Percentiles rank a stretch among this genome's conserved stretches.
These are phyloP conservation scores for Caenorhabditis briggsae DNA, from an alignment of 1,140 invertebrate genomes.

Conservation along the genomic window DNA sequence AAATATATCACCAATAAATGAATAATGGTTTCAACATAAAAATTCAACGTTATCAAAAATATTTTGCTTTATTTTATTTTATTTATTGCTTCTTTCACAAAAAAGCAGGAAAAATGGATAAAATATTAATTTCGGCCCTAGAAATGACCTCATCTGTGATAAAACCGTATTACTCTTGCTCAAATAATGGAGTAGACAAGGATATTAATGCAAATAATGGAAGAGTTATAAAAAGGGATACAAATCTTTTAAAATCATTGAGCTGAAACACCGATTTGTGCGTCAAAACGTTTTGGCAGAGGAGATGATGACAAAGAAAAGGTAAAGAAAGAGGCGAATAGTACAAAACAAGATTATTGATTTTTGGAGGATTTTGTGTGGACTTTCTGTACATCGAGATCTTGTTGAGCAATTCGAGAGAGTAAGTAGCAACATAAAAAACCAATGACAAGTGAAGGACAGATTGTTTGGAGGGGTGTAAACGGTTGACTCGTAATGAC, in stretches of 20 bases:
- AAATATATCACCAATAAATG: too few relatives aligned
- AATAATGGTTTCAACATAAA: too few relatives aligned
- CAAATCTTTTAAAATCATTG: neutral
- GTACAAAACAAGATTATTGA: conserved; percentile 27
- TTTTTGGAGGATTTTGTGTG: neutral
- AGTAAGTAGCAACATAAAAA: conserved; percentile 21
- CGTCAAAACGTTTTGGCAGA: conserved; percentile 40
- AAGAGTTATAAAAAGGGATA: neutral
- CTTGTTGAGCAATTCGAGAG: conserved; percentile 40
- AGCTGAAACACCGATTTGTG: conserved; percentile 44
- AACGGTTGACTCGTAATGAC: conserved; percentile 42
- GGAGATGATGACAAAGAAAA: neutral
- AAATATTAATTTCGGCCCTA: conserved; percentile 19
- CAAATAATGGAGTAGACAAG: neutral
- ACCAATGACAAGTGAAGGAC: conserved; percentile 51
- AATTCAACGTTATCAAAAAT: too few relatives aligned
- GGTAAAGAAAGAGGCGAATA: neutral
- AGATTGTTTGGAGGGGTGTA: conserved; percentile 21
- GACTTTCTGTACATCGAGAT: conserved; percentile 41
- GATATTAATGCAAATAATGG: neutral
- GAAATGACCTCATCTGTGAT: conserved; percentile 9
- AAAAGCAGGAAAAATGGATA: conserved; percentile 7
- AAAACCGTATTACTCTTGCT: conserved; percentile 49
- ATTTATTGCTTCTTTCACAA: conserved; percentile 16
- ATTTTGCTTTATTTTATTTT: neutral